phyloP scores from a whole-genome alignment of 2,113 vertebrate genomes.

The Apaloderma vittatum region DNA sequence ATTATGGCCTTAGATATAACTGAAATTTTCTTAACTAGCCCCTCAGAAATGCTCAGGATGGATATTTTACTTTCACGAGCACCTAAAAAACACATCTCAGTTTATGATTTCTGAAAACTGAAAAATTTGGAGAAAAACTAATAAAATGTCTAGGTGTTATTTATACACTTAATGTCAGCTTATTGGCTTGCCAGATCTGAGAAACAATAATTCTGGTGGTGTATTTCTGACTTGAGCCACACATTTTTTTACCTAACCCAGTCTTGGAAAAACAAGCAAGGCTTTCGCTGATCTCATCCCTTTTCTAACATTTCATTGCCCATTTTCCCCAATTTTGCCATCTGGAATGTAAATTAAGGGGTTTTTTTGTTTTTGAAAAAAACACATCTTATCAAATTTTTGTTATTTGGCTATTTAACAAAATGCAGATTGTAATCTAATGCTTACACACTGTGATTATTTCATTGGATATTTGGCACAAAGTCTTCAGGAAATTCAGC shows the following conservation, averaged over 20 bases:
- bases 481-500: constrained; percentile 54
- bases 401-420: constrained; percentile 63
- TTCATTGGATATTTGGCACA: constrained; percentile 2
- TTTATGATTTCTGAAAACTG: constrained; percentile 32
- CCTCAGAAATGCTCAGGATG: not conserved
- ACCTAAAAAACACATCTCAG: not conserved
- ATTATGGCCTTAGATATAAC: not conserved
- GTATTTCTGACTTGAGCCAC: constrained; percentile 68
- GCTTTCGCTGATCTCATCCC: constrained; percentile 44
- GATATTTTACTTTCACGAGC: not conserved
- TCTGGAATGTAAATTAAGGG: constrained; percentile 76
- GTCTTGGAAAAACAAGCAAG: constrained; percentile 75
- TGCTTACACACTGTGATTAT: constrained; percentile 15
- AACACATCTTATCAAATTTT: constrained; percentile 70
- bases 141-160: constrained; percentile 72
- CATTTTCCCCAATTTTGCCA: constrained; percentile 72
- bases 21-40: not conserved
- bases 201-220: constrained; percentile 61
- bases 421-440: constrained; percentile 33
- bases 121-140: constrained; percentile 36
- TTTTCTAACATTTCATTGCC: constrained; percentile 68
- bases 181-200: constrained; percentile 62
- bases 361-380: not conserved
- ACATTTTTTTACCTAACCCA: constrained; percentile 28
- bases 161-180: constrained; percentile 41